Conservation (phyloP, 2,888 invertebrate genomes). For the Mantis religiosa region DNA sequence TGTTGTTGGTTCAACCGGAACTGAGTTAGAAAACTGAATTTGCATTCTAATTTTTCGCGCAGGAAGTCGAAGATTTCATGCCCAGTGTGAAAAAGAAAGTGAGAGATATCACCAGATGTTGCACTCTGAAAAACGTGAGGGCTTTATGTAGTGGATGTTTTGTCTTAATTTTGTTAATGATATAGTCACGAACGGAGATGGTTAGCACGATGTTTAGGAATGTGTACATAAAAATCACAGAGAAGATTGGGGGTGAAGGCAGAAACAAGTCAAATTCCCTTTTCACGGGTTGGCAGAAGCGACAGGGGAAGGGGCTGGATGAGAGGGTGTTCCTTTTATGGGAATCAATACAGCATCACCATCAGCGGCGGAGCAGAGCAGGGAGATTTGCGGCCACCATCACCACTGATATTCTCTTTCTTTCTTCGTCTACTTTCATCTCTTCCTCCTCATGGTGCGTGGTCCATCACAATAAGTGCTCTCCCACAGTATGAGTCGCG, state of each 20-base stretch:
- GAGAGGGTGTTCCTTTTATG: background rate
- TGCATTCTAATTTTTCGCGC: too few species aligned
- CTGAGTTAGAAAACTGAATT: too few species aligned
- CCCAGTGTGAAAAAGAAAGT: too few species aligned
- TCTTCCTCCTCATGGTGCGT: background rate
- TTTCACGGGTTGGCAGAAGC: background rate
- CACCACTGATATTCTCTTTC: background rate
- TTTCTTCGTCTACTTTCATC: background rate
- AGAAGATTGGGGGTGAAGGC: background rate
- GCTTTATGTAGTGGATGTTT: background rate
- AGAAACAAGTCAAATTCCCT: background rate
- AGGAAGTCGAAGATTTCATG: too few species aligned
- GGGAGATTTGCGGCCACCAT: background rate
- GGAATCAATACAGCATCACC: background rate
- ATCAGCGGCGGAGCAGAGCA: background rate
- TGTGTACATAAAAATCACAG: background rate
- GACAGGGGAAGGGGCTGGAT: background rate
- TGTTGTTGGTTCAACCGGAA: too few species aligned
- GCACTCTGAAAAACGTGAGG: too few species aligned
- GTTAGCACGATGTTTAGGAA: background rate
- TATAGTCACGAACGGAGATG: too few species aligned
- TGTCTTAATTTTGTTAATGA: background rate
- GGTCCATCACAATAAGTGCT: background rate
- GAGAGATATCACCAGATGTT: too few species aligned
- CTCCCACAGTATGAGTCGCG: background rate